A percentile compares a stretch with the other conserved stretches of the same genome.
These are phyloP conservation scores for Solen grandis DNA, from an alignment of 1,140 invertebrate genomes.

Conservation along the genomic window DNA sequence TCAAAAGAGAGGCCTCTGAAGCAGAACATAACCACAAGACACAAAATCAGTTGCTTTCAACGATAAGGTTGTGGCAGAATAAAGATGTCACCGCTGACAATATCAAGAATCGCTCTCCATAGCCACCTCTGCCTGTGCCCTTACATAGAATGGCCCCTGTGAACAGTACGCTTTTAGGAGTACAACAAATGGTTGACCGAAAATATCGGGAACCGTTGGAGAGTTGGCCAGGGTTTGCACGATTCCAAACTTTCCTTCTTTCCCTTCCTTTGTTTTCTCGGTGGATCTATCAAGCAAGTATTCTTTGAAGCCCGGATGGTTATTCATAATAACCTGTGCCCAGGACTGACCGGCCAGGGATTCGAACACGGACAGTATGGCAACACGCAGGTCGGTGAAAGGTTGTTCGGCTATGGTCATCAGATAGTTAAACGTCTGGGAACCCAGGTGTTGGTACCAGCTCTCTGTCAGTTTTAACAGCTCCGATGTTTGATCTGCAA, in stretches of 20 bases:
- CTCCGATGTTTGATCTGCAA: constrained; percentile 78
- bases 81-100: too few relatives aligned
- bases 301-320: constrained; percentile 86
- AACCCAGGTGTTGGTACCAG: constrained; percentile 84
- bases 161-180: constrained; percentile 86
- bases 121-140: constrained; percentile 86
- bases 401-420: constrained; percentile 84
- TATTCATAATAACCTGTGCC: constrained; percentile 85
- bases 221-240: constrained; percentile 85
- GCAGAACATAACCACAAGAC: too few relatives aligned
- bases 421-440: constrained; percentile 83
- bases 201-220: constrained; percentile 83
- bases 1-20: too few relatives aligned
- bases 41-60: too few relatives aligned
- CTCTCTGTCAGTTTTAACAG: constrained; percentile 82
- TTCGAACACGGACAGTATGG: constrained; percentile 82
- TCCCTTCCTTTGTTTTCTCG: constrained; percentile 86
- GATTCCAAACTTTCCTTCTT: constrained; percentile 87
- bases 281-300: constrained; percentile 87
- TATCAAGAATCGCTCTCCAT: constrained; percentile 70
- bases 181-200: constrained; percentile 83
- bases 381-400: constrained; percentile 84
- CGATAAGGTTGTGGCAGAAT: too few relatives aligned
- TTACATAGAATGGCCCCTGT: constrained; percentile 88
- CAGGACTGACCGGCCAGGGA: constrained; percentile 83